Percentiles rank a stretch among this genome's conserved stretches.
phyloP scores from a whole-genome alignment of 2,113 vertebrate species.

The Cichladusa arquata region DNA sequence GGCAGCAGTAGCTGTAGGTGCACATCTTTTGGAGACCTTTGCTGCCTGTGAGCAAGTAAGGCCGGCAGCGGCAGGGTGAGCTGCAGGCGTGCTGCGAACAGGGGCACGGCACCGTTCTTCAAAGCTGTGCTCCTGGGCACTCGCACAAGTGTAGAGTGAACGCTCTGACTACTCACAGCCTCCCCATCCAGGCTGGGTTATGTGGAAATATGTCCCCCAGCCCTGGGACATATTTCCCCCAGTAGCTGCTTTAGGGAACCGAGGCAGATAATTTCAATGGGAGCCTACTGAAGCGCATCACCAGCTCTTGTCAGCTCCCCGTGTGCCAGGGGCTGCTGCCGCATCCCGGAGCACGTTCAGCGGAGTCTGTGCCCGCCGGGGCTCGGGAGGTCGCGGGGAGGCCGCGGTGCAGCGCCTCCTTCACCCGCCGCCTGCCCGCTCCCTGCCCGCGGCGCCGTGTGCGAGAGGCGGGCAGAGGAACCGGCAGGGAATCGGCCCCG shows the following conservation, averaged over 20 bases:
- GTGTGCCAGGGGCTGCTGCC: background rate
- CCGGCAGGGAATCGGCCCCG: background rate
- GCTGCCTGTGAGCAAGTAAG: background rate
- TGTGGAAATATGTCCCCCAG: background rate
- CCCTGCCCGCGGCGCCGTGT: background rate
- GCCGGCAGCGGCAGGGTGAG: background rate
- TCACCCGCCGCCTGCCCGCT: background rate
- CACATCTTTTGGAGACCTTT: background rate
- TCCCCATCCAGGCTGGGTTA: background rate
- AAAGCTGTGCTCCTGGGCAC: background rate
- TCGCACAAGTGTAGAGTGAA: accelerated
- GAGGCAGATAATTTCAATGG: background rate
- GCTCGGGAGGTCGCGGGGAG: background rate
- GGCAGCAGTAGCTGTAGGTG: background rate
- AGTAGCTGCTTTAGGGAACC: background rate
- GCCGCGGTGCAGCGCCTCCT: background rate
- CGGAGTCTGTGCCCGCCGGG: background rate
- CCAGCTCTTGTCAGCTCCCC: background rate
- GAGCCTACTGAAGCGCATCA: background rate
- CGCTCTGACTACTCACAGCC: accelerated
- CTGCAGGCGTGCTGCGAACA: background rate
- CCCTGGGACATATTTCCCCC: background rate
- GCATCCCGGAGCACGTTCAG: accelerated
- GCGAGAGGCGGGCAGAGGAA: background rate
- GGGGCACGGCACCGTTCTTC: accelerated